Percentiles rank a stretch among this genome's conserved stretches.
Conservation (phyloP, 1,140 invertebrate genomes). For the Neodiprion pinetum region DNA sequence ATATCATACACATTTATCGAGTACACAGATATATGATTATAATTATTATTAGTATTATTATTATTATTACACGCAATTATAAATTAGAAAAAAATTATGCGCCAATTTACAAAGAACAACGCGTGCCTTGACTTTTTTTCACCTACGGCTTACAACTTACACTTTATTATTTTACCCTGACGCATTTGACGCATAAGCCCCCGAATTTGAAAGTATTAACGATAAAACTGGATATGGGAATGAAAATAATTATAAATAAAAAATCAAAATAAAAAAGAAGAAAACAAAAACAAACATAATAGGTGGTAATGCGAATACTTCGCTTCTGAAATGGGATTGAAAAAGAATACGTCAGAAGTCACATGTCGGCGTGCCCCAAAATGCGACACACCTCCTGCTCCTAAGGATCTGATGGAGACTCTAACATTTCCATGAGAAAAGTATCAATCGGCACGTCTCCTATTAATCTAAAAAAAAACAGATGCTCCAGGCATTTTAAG, state of each 20-base stretch:
- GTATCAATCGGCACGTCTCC: conserved; percentile 76
- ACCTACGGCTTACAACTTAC: background rate
- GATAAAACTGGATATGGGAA: no score
- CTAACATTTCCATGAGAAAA: conserved; percentile 77
- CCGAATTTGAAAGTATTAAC: no score
- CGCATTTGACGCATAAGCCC: no score
- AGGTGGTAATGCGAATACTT: background rate
- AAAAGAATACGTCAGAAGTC: conserved; percentile 22
- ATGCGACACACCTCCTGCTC: conserved; percentile 53
- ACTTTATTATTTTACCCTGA: background rate
- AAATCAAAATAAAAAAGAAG: background rate
- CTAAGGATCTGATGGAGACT: conserved; percentile 65
- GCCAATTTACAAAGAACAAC: no score
- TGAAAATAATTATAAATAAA: background rate
- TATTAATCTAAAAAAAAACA: conserved; percentile 94
- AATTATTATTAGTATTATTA: no score
- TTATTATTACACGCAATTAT: no score
- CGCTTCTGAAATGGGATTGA: background rate
- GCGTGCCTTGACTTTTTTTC: no score
- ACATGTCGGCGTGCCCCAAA: conserved; percentile 52
- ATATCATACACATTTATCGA: no score
- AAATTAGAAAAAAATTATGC: no score
- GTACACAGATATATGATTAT: no score
- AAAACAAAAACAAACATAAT: background rate
- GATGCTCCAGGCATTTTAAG: conserved; percentile 93